Evolutionary conservation across 2,797 vertebrate species (phyloP).

Genomic region (Micrastur ruficollis): DNA sequence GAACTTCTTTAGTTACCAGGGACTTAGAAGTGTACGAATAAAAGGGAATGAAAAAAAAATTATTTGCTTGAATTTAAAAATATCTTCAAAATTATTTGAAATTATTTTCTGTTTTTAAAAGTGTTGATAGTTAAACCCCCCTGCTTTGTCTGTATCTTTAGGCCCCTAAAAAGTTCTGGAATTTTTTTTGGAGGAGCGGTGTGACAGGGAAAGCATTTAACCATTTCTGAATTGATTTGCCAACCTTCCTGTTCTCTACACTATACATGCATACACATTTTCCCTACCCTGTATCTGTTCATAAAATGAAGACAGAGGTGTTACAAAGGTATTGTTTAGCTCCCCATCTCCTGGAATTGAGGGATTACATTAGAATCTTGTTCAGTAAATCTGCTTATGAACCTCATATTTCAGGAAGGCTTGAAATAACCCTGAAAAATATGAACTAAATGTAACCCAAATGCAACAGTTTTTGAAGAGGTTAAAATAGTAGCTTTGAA

Average conservation of each 20-base stretch:
- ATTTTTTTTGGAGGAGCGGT: not conserved
- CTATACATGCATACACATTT: rapidly evolving
- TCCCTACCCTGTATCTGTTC: not conserved
- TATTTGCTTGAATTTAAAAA: not conserved
- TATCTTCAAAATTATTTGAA: not conserved
- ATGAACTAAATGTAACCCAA: not conserved
- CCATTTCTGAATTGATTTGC: not conserved
- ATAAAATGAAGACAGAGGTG: not conserved
- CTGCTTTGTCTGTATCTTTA: not conserved
- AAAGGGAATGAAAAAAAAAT: not conserved
- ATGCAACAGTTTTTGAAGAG: not conserved
- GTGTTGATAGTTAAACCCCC: not conserved
- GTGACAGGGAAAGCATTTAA: not conserved
- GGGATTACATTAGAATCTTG: not conserved
- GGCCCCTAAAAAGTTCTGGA: not conserved
- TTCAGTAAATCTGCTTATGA: not conserved
- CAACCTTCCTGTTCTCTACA: not conserved
- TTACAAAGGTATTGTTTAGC: not conserved
- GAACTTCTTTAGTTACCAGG: not conserved
- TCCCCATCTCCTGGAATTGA: not conserved
- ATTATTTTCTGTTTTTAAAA: not conserved
- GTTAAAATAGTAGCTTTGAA: not conserved
- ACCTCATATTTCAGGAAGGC: not conserved
- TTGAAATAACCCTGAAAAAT: not conserved
- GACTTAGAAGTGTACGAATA: not conserved